Evolutionary conservation across 2,113 vertebrate genomes (phyloP).

Genomic region (Arvicanthis niloticus): DNA sequence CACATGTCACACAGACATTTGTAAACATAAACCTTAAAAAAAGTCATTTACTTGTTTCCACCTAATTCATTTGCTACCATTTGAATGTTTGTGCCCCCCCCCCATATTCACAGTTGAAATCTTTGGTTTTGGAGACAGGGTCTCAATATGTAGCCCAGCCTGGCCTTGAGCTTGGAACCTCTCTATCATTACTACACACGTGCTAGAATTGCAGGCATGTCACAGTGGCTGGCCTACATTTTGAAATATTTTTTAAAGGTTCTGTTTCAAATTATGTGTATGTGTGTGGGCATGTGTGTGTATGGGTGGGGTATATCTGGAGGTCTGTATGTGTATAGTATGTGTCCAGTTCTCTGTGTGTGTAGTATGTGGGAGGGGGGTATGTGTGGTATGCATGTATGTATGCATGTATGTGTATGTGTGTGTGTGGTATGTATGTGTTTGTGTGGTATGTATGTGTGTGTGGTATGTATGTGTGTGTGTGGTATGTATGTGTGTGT

Average conservation of each 20-base stretch:
- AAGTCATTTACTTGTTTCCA: no score
- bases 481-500: no score
- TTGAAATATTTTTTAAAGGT: background rate
- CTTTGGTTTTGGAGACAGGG: background rate
- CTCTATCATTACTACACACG: background rate
- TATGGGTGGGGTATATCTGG: background rate
- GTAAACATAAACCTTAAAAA: background rate
- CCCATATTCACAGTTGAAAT: background rate
- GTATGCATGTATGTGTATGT: background rate
- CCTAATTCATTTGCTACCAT: background rate
- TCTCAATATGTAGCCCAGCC: background rate
- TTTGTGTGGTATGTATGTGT: no score
- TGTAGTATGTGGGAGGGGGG: no score
- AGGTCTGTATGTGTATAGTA: background rate
- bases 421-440: background rate
- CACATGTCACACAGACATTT: background rate
- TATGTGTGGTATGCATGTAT: no score
- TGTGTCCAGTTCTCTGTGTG: background rate
- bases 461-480: background rate
- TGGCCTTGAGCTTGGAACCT: background rate
- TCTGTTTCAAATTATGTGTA: background rate
- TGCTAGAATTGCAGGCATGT: background rate
- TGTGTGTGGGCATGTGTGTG: background rate
- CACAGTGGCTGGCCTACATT: background rate
- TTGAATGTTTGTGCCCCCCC: background rate